Base-by-base conservation (phyloP, 1,140 invertebrate species). In the Epicauta chinensis region DNA sequence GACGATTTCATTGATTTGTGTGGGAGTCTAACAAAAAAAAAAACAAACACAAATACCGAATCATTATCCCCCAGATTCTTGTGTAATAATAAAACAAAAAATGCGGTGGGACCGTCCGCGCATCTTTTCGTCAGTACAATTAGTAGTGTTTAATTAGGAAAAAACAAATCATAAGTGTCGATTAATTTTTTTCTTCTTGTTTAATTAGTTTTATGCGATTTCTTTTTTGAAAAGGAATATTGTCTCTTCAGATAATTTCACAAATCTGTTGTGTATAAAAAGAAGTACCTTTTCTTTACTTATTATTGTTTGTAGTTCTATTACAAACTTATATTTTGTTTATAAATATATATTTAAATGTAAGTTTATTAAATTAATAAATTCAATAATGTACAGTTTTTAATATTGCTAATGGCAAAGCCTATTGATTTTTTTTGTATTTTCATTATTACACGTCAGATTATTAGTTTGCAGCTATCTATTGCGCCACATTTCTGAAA, bases 71-170 rank as follows among this genome's bases (percentile, higher is more conserved):
- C 23, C 23, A 23, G 23, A 23, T 23, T 23, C 23, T 23, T 23
- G 4, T 23, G 2, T 7, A 23, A 23, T 7, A 23, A 3, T 5
- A 23, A 23, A 23, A 5, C 4, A 23, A 7, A 3, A 23, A 47
- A 47, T 47, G 45, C 45, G 45, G 45, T 47, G 45, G 7, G 23
- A 47, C 45, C 45, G 45, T 47, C 45, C 45, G 45, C 45, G 45
- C 45, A 47, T 47, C 36, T 47, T 36, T 47, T 47, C 38, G 45
- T 47, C 45, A 47, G 45, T 47, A 47, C 45, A 47, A 47, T 47
- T 37, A 37, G 45, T 47, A 47, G 45, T 47, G 36, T 47, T 37
- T 37, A 47, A 34, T 47, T 47, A 47, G 45, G 13, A 16, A 47
- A 47, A 17, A 38, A 16, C 15, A 36, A 47, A 47, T 32, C 38